phyloP scores from a whole-genome alignment of 2,888 invertebrate species.

The Caenorhabditis afra region DNA sequence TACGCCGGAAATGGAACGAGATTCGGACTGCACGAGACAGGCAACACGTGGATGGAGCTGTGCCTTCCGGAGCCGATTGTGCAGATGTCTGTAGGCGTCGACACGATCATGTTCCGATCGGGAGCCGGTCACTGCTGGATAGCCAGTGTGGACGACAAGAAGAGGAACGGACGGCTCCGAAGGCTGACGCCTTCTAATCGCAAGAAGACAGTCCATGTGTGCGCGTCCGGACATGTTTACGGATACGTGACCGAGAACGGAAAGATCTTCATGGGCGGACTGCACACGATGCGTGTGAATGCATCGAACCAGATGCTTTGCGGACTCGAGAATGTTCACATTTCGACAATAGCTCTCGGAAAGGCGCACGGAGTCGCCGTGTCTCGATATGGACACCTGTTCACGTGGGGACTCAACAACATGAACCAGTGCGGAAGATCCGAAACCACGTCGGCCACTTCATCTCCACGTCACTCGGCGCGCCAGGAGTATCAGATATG shows the following conservation, averaged over 20 bases:
- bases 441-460: slow-evolving; percentile 42
- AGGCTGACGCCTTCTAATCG: slow-evolving; percentile 59
- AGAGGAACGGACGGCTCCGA: slow-evolving; percentile 61
- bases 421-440: slow-evolving; percentile 92
- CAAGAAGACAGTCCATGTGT: slow-evolving; percentile 83
- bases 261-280: slow-evolving; percentile 87
- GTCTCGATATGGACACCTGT: slow-evolving; percentile 91
- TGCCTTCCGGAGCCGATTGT: slow-evolving; percentile 75
- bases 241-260: slow-evolving; percentile 93
- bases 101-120: slow-evolving; percentile 73
- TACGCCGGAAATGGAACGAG: slow-evolving; percentile 91
- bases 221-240: slow-evolving; percentile 95
- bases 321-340: slow-evolving; percentile 58
- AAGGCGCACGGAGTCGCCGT: slow-evolving; percentile 96
- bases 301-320: slow-evolving; percentile 62
- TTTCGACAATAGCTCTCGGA: slow-evolving; percentile 88
- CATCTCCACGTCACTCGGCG: slow-evolving; percentile 56
- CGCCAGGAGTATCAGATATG: slow-evolving; percentile 47
- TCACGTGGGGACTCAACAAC: slow-evolving; percentile 97
- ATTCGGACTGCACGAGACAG: slow-evolving; percentile 83
- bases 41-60: slow-evolving; percentile 74
- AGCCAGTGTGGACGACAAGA: slow-evolving; percentile 71
- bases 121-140: slow-evolving; percentile 77
- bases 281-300: slow-evolving; percentile 82
- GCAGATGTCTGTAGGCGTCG: slow-evolving; percentile 70